Conservation (phyloP, 2,797 vertebrate species). For the Sebastes iracundus region DNA sequence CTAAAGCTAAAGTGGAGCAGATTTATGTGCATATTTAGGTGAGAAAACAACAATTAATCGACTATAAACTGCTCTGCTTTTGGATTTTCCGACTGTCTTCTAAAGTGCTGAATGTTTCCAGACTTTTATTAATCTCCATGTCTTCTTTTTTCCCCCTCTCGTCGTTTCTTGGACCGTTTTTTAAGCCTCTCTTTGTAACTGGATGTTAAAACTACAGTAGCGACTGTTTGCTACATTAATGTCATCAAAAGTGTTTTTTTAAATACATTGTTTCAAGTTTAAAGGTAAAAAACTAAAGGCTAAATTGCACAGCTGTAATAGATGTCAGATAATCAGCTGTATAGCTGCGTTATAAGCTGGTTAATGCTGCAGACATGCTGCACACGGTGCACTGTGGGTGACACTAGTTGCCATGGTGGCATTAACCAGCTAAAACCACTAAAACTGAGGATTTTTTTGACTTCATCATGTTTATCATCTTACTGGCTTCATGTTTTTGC, state of each 20-base stretch:
- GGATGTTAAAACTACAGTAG: not conserved
- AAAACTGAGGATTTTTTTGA: too few species aligned
- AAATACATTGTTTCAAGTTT: not conserved
- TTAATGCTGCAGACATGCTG: too few species aligned
- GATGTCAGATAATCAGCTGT: too few species aligned
- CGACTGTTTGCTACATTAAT: too few species aligned
- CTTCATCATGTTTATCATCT: not conserved
- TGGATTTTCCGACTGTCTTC: too few species aligned
- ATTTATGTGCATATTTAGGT: not conserved
- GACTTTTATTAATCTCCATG: not conserved
- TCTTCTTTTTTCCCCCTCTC: not conserved
- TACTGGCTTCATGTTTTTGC: not conserved
- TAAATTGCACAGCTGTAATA: not conserved
- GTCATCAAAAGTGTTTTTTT: too few species aligned
- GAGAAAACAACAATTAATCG: not conserved
- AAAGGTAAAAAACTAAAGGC: not conserved
- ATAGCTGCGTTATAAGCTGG: too few species aligned
- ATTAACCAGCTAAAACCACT: too few species aligned
- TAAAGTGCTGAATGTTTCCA: not conserved
- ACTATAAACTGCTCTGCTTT: not conserved
- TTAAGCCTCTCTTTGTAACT: not conserved
- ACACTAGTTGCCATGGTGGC: too few species aligned
- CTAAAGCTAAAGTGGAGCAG: too few species aligned
- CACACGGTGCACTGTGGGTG: too few species aligned
- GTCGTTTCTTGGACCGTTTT: not conserved